Conservation (phyloP, 1,140 invertebrate genomes). For the Drosophila melanica region DNA sequence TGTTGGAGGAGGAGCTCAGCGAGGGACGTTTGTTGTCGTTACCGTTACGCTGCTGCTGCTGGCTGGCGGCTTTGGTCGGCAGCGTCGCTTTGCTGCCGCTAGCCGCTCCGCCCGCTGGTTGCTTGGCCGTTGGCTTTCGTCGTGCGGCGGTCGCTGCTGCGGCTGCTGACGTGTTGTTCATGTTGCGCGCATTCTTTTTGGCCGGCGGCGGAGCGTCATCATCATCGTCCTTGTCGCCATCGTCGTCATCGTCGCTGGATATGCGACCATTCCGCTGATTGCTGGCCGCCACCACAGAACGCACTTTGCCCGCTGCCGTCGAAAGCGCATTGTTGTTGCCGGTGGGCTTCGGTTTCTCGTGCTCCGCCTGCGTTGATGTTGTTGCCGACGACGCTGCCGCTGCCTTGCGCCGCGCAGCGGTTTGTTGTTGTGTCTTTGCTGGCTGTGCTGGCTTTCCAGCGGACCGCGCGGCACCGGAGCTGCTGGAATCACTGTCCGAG, state of each 20-base stretch:
- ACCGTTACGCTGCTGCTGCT: constrained; percentile 81
- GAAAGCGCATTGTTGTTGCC: constrained; percentile 8
- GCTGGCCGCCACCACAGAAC: constrained; percentile 36
- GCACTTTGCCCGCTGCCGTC: constrained; percentile 36
- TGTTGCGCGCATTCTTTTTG: constrained; percentile 57
- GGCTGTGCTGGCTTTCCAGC: constrained; percentile 57
- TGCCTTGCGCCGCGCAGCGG: constrained; percentile 31
- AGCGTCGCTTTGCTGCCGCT: constrained; percentile 26
- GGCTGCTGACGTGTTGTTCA: constrained; percentile 34
- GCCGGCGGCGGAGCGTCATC: constrained; percentile 74
- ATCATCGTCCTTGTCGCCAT: constrained; percentile 37
- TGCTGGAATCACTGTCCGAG: constrained; percentile 89
- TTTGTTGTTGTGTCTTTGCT: constrained; percentile 18
- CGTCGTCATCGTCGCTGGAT: constrained; percentile 64
- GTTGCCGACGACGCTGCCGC: neutral
- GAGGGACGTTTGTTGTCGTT: constrained; percentile 57
- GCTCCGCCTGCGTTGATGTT: neutral
- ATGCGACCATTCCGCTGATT: constrained; percentile 68
- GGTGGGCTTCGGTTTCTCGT: constrained; percentile 49
- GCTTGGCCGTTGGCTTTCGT: constrained; percentile 16
- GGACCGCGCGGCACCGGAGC: constrained; percentile 84
- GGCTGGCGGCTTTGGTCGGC: constrained; percentile 27
- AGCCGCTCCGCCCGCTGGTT: constrained; percentile 71
- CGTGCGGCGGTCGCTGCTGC: constrained; percentile 24
- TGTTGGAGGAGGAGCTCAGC: constrained; percentile 82